Conservation (phyloP, 2,888 invertebrate genomes). For the Dromius quadrimaculatus region DNA sequence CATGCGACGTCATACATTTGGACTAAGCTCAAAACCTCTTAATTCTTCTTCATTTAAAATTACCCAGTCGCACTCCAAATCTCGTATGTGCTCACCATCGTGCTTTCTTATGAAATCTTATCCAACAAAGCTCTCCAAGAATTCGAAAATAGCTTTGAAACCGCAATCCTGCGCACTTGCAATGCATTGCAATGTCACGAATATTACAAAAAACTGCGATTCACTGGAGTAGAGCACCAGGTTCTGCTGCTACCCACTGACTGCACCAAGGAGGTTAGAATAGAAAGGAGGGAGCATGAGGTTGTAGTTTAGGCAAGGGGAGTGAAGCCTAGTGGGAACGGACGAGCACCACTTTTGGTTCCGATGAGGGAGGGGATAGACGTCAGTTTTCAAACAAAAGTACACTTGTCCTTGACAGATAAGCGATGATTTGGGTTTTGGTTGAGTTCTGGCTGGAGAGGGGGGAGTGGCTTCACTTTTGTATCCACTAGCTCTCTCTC, state of each 20-base stretch:
- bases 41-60: slow-evolving; percentile 95
- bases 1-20: slow-evolving; percentile 93
- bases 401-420: too few relatives aligned
- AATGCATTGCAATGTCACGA: slow-evolving; percentile 90
- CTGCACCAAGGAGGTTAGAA: too few relatives aligned
- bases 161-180: slow-evolving; percentile 97
- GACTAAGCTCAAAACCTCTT: slow-evolving; percentile 92
- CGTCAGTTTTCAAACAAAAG: too few relatives aligned
- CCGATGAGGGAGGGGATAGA: too few relatives aligned
- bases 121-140: slow-evolving; percentile 98
- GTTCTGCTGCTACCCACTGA: slow-evolving; percentile 96
- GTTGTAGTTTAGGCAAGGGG: too few relatives aligned
- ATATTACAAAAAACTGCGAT: slow-evolving; percentile 90
- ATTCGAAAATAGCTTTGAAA: slow-evolving; percentile 98
- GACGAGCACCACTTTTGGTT: too few relatives aligned
- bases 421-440: too few relatives aligned
- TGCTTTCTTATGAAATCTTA: slow-evolving; percentile 94
- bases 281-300: too few relatives aligned
- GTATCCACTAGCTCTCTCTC: too few relatives aligned
- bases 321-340: too few relatives aligned
- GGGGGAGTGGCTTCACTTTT: too few relatives aligned
- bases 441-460: too few relatives aligned
- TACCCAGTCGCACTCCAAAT: slow-evolving; percentile 98
- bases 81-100: slow-evolving; percentile 94
- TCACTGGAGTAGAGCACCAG: slow-evolving; percentile 95